These are phyloP conservation scores for Hedychridium roseum DNA, from an alignment of 2,888 invertebrate genomes.

Conservation along the genomic window DNA sequence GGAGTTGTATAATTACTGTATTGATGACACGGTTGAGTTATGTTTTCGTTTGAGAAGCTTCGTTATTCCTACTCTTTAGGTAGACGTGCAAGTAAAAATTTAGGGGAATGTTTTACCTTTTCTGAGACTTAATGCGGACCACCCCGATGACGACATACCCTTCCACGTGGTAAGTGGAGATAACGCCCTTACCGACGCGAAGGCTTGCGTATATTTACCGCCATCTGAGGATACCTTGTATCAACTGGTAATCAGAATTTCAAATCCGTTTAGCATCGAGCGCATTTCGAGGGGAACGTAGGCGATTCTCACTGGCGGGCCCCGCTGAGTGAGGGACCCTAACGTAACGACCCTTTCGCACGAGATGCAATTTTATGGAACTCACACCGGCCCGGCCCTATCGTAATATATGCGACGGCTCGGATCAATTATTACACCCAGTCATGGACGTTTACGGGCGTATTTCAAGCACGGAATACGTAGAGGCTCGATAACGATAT, in stretches of 20 bases:
- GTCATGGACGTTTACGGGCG: background rate
- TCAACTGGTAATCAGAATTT: slow-evolving; percentile 26
- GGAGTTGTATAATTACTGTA: no score
- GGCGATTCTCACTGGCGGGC: background rate
- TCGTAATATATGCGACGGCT: background rate
- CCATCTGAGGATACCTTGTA: slow-evolving; percentile 34
- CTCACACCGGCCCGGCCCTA: slow-evolving; percentile 1
- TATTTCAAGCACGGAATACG: no score
- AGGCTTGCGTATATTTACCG: slow-evolving; percentile 30
- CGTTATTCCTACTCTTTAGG: no score
- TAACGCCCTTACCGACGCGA: slow-evolving; percentile 34
- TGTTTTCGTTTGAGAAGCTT: no score
- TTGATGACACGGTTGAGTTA: no score
- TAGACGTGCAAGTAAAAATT: no score
- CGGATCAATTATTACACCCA: background rate
- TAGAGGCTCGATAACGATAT: no score
- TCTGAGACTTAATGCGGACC: no score
- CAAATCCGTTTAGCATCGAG: slow-evolving; percentile 11
- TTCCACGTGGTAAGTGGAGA: slow-evolving; percentile 21
- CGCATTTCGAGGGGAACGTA: background rate
- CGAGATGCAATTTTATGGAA: slow-evolving; percentile 8
- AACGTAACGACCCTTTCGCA: slow-evolving; percentile 11
- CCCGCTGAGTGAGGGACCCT: background rate
- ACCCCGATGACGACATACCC: slow-evolving; percentile 24
- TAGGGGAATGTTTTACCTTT: no score